Evolutionary conservation across 1,140 invertebrate genomes (phyloP).

Genomic region (Hylaeus anthracinus): DNA sequence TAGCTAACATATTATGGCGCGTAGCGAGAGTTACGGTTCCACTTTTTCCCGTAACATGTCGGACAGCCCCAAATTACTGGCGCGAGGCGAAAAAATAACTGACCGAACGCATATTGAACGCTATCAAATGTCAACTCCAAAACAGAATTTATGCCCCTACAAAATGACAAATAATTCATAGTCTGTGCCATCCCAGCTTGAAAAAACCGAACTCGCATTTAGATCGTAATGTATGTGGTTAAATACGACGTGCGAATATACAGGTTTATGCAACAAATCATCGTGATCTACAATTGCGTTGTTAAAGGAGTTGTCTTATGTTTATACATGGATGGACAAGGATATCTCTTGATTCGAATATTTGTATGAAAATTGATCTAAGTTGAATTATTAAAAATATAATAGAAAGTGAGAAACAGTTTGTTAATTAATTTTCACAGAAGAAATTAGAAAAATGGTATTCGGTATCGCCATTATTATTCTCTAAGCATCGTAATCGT

Average conservation of each 20-base stretch:
- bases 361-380: too few relatives aligned
- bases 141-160: slow-evolving; percentile 46
- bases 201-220: slow-evolving; percentile 20
- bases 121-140: slow-evolving; percentile 40
- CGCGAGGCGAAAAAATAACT: slow-evolving; percentile 20
- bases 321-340: too few relatives aligned
- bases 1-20: not conserved
- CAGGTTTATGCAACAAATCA: not conserved
- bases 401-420: too few relatives aligned
- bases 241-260: slow-evolving; percentile 4
- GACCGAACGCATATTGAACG: slow-evolving; percentile 49
- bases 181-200: not conserved
- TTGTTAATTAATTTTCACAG: too few relatives aligned
- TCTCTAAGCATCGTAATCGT: too few relatives aligned
- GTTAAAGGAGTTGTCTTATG: not conserved
- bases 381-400: too few relatives aligned
- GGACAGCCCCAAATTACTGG: slow-evolving; percentile 35
- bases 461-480: too few relatives aligned
- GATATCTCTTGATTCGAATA: too few relatives aligned
- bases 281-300: slow-evolving; percentile 4
- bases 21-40: not conserved
- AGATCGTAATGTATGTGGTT: slow-evolving; percentile 13
- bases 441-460: too few relatives aligned
- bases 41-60: slow-evolving; percentile 12
- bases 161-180: slow-evolving; percentile 48